Conservation (phyloP, 2,113 vertebrate genomes). For the Platycercus adscitus region DNA sequence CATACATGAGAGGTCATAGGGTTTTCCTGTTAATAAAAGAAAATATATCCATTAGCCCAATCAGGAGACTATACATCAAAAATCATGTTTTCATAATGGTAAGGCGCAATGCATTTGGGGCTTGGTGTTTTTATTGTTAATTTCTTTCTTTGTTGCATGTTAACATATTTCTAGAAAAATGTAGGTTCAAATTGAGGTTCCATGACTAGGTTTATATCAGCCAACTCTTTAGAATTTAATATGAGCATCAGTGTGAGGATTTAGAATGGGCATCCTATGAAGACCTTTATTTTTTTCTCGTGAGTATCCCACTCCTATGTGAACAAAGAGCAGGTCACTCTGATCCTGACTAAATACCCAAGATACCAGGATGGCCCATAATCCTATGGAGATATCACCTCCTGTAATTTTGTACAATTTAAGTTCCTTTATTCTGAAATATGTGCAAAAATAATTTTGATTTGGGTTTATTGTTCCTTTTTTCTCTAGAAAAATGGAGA, state of each 20-base stretch:
- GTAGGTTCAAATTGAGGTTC: neutral
- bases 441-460: neutral
- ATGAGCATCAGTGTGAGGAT: neutral
- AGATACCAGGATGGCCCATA: neutral
- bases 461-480: neutral
- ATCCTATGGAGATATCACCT: neutral
- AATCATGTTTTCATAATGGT: neutral
- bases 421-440: neutral
- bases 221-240: neutral
- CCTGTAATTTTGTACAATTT: neutral
- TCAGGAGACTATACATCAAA: neutral
- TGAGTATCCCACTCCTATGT: neutral
- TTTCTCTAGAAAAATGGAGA: neutral
- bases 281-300: neutral
- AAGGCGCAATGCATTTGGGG: rapidly evolving
- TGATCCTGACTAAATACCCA: neutral
- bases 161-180: neutral
- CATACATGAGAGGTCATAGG: neutral
- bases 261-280: neutral
- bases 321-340: neutral
- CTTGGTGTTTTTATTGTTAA: neutral
- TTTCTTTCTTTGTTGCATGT: neutral
- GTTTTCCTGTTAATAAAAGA: neutral
- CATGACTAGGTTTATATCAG: neutral
- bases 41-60: neutral